phyloP scores from a whole-genome alignment of 2,888 invertebrate species.

The Tinea pellionella region DNA sequence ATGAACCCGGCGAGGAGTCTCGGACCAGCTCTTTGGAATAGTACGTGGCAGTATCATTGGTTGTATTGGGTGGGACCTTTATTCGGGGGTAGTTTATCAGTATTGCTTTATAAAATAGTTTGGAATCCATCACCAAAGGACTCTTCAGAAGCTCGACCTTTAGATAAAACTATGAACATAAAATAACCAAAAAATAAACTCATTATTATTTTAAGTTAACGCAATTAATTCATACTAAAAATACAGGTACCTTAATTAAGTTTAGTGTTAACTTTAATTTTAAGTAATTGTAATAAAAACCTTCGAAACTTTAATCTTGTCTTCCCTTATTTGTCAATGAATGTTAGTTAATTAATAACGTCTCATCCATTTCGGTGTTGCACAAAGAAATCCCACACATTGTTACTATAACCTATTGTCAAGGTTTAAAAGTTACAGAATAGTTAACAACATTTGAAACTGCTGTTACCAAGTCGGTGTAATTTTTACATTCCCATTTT shows the following conservation, averaged over 20 bases:
- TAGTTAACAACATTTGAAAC: background rate
- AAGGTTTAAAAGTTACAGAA: background rate
- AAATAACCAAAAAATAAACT: background rate
- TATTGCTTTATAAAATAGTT: slow-evolving; percentile 20
- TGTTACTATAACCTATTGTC: background rate
- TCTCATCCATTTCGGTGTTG: background rate
- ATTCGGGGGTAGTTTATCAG: slow-evolving; percentile 36
- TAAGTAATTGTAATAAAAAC: background rate
- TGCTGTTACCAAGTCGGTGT: background rate
- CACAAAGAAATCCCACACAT: slow-evolving; percentile 1
- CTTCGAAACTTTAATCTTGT: background rate
- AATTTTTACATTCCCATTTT: background rate
- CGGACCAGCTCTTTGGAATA: slow-evolving; percentile 78
- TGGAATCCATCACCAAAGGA: background rate
- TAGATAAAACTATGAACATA: background rate
- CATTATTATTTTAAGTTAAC: background rate
- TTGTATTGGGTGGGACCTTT: slow-evolving; percentile 77
- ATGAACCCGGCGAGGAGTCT: slow-evolving; percentile 80
- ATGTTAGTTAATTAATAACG: background rate
- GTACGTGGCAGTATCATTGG: slow-evolving; percentile 76
- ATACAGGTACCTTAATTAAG: background rate
- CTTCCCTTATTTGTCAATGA: background rate
- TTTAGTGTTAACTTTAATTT: background rate
- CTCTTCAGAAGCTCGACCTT: background rate
- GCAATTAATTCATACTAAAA: background rate